These are phyloP conservation scores for Cervus canadensis DNA, from an alignment of 2,113 vertebrate genomes.

Conservation along the genomic window DNA sequence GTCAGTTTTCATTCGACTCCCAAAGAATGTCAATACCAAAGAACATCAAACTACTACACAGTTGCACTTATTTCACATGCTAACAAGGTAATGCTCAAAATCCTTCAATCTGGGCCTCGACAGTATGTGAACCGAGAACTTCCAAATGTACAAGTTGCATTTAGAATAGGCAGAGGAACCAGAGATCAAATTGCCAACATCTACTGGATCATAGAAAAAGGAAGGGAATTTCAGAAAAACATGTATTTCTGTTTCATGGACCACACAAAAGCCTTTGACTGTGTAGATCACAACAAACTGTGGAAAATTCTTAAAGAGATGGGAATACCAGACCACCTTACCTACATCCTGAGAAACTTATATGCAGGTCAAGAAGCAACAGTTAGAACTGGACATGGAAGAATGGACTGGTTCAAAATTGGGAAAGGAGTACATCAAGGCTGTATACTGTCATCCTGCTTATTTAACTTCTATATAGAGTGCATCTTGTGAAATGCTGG, in stretches of 20 bases:
- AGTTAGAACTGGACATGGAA: neutral
- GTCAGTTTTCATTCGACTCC: neutral
- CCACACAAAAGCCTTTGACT: neutral
- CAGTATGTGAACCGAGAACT: neutral
- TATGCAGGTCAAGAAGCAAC: neutral
- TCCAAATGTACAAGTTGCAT: neutral
- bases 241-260: neutral
- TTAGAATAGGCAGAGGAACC: neutral
- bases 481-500: neutral
- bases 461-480: neutral
- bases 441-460: neutral
- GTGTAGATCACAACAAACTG: neutral
- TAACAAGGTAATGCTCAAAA: neutral
- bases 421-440: neutral
- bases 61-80: neutral
- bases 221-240: neutral
- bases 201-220: neutral
- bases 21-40: neutral
- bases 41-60: neutral
- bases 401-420: neutral
- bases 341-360: neutral
- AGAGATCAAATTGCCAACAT: neutral
- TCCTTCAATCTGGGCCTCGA: neutral
- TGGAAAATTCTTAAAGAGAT: neutral
- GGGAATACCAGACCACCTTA: neutral